Percentiles rank a stretch among this genome's conserved stretches.
These are phyloP conservation scores for Epizoanthus fatuus DNA, from an alignment of 92 coral and sea anemone genomes.

Conservation along the genomic window DNA sequence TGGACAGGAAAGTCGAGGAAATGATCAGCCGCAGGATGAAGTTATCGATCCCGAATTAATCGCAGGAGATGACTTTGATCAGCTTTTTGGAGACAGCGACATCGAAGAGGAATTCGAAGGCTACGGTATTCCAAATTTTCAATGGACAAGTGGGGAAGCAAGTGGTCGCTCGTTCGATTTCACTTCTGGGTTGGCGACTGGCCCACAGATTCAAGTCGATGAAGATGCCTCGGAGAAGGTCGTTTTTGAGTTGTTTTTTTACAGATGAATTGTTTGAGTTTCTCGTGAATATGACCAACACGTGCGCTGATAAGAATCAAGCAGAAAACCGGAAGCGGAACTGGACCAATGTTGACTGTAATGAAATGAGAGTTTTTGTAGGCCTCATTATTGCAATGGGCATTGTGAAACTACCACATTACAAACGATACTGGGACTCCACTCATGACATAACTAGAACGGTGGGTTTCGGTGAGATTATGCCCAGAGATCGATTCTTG, in stretches of 20 bases:
- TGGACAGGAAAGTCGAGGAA: too few relatives aligned
- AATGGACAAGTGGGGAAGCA: not conserved
- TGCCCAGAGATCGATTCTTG: not conserved
- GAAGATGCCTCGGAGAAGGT: not conserved
- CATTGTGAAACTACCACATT: too few relatives aligned
- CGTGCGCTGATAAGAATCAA: not conserved
- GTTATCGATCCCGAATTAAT: too few relatives aligned
- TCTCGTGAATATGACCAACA: slow-evolving; percentile 1
- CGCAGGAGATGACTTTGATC: too few relatives aligned
- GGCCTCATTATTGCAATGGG: too few relatives aligned
- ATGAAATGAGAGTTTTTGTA: slow-evolving; percentile 9
- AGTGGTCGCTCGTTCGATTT: slow-evolving; percentile 16
- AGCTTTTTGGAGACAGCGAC: too few relatives aligned
- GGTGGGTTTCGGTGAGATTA: not conserved
- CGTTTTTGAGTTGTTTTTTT: not conserved
- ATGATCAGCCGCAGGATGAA: too few relatives aligned
- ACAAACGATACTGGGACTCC: not conserved
- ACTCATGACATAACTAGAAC: not conserved
- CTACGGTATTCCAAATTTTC: not conserved
- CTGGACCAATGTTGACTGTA: not conserved
- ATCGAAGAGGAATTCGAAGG: not conserved
- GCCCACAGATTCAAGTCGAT: not conserved
- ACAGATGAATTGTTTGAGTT: not conserved
- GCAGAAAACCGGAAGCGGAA: slow-evolving; percentile 1
- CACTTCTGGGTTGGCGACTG: not conserved